Base-by-base conservation (phyloP, 2,888 invertebrate genomes). In the Euspilapteryx auroguttella region DNA sequence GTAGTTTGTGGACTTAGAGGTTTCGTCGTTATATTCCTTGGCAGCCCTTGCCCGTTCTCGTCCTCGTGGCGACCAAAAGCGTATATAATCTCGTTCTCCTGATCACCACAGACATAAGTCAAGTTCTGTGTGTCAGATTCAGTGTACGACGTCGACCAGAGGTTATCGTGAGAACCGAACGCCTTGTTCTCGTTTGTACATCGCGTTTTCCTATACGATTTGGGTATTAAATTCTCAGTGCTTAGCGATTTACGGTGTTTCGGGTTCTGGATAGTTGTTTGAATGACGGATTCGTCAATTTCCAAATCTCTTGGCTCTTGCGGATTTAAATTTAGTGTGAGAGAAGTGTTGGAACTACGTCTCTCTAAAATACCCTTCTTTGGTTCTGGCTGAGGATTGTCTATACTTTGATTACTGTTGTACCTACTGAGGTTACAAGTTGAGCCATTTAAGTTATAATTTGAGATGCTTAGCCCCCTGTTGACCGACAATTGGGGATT, bases 261-360 rank as follows among this genome's bases (percentile, higher is more conserved):
- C 29, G 68, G 68, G 0, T 44, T 39, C 3, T 71, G 65, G 29
- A 75, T 39, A n/a, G n/a, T n/a, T n/a, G n/a, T n/a, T n/a, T n/a
- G n/a, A n/a, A n/a, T n/a, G 27, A 69, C 30, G 0, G 43, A 51
- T 29, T 73, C 76, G 20, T 76, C 76, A 2, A 77, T 68, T 35
- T 76, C 76, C 5, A 76, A 39, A 21, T 71, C 73, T 36, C 75
- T 53, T 0, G 75, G 76, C 29, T 76, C 75, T 8, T 71, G 68
- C 13, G 47, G 66, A 32, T 71, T 75, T 6, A 77, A 75, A 32
- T 89, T 90, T 12, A 95, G 81, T 1, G 94, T 94, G 2, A 95
- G 66, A 31, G 93, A 93, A 1, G 94, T 92, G 50, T 92, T 94
- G 2, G 94, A 94, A 28, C 94, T 94, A 29, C 95, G 78, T 14